Evolutionary conservation across 2,888 invertebrate species (phyloP), one percentile per base, ranked within the genome.

Genomic region (Scotopteryx bipunctaria): DNA sequence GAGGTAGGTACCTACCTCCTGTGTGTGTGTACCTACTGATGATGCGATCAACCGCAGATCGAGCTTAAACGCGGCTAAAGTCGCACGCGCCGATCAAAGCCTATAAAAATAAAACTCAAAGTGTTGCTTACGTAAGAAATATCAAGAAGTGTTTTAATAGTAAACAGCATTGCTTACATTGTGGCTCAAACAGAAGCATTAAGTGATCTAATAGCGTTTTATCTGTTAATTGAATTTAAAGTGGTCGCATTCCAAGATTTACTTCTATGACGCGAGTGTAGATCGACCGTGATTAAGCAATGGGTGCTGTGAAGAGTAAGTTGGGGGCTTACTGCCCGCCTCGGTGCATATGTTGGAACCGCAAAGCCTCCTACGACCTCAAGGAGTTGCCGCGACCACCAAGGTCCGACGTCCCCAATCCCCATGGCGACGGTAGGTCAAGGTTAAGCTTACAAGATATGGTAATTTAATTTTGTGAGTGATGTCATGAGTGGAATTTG

Each of bases 241-340:
- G 69, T 68, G 69, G 57, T 64, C 46, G 54, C 49, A 43, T 55
- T 55, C 40, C 40, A 40, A 49, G 38, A 52, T 52, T 53, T 46
- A 40, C 42, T 35, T 52, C 57, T 68, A 56, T 41, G 41, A 63
- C 47, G 55, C 55, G 59, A 49, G 55, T 51, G 63, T 66, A 54
- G 59, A 50, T 58, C 59, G n/a, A n/a, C n/a, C 27, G 54, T 61
- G 55, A 48, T 60, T 63, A 53, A 55, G 66, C 52, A 53, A 89
- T 89, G 88, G 89, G 88, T 66, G 63, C 74, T 54, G 83, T 82
- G 56, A 81, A 73, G 63, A 88, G 85, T 59, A 86, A 81, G 62
- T 41, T 88, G 42, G 65, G 63, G 4, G 60, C 64, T 5, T 74
- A 57, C 54, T 85, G 81, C 53, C 73, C 76, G 1, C 64, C 73